Evolutionary conservation across 2,113 vertebrate species (phyloP), one percentile per base, ranked within the genome.

Genomic region (Opisthocomus hoazin): DNA sequence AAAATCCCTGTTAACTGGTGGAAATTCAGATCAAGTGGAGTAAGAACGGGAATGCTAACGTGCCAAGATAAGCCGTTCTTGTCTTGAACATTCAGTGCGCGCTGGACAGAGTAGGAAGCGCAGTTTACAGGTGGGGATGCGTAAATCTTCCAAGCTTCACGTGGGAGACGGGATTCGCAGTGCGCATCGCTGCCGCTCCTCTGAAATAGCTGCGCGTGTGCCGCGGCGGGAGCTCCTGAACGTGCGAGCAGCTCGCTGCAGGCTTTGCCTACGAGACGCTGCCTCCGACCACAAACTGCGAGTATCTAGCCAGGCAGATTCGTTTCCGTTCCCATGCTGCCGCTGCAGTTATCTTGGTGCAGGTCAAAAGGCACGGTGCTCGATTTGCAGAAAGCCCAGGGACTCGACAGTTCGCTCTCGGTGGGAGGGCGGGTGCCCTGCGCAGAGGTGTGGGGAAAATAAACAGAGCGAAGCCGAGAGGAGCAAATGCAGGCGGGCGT

Each of bases 161-260:
- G 1, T 45, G 29, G 1, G 3, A 45, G 74, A 57, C 63, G 30
- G 61, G 20, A 9, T 29, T 79, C 36, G 12, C 66, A 41, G 18
- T 14, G 74, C 9, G 18, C 63, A 15, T 36, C 54, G 10, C 29
- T 36, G 14, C 50, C 41, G 12, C 69, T 56, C 24, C 73, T 51
- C 46, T 66, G 46, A 39, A 30, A 10, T 2, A 26, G 53, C 66
- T 9, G 17, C 27, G 30, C 11, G 1, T 1, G 21, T 46, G 13
- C 53, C 3, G 0, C 53, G 58, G 71, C 32, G 56, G 45, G 48
- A 90, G 73, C 84, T 85, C 39, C 32, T n/a, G n/a, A 34, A 15
- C 3, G 5, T 21, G 39, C n/a, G 4, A 73, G 64, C 48, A 2
- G 2, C 90, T 61, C 0, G 0, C 22, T 68, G 60, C 46, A 22